Evolutionary conservation across 2,113 vertebrate species (phyloP), one percentile per base, ranked within the genome.

Genomic region (Rissa tridactyla): DNA sequence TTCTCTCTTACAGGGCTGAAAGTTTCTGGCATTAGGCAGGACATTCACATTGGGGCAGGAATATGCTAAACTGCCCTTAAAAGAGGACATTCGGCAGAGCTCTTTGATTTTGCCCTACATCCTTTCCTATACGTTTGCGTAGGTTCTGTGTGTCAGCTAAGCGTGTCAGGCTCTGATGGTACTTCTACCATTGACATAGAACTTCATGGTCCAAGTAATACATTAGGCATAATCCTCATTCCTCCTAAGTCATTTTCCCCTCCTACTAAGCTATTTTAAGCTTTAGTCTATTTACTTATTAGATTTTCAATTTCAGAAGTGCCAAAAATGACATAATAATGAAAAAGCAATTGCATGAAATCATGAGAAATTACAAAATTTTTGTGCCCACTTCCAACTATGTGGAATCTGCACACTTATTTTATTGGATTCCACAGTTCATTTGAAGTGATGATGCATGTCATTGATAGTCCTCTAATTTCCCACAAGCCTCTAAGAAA

Each of bases 381-480:
- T 85, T 87, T 83, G 26, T 69, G 47, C 49, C n/a, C 13, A 49
- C 62, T 91, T 88, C 78, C 29, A 90, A 85, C 60, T 91, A n/a
- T 49, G 27, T 81, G 82, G 65, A 90, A 93, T 94, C 57, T 44
- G 55, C 77, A 80, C 87, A 88, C 46, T 94, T 95, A 91, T 65
- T 92, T 92, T 92, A 91, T 88, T 88, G 84, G 84, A 94, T 96
- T 96, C 86, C 84, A 96, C 94, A 97, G 84, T 94, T 91, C 55
- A 90, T 94, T 92, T 94, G 64, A 96, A 96, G 26, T 70, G 60
- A 83, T 88, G 89, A 94, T 96, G 92, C 95, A 86, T 97, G 89
- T 95, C 94, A 96, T 83, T 77, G 92, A 82, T 90, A 94, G 89
- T 80, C 49, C 34, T 79, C 42, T 80, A 73, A 70, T 92, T 94